phyloP scores from a whole-genome alignment of 2,797 vertebrate genomes.

The Coendou prehensilis region DNA sequence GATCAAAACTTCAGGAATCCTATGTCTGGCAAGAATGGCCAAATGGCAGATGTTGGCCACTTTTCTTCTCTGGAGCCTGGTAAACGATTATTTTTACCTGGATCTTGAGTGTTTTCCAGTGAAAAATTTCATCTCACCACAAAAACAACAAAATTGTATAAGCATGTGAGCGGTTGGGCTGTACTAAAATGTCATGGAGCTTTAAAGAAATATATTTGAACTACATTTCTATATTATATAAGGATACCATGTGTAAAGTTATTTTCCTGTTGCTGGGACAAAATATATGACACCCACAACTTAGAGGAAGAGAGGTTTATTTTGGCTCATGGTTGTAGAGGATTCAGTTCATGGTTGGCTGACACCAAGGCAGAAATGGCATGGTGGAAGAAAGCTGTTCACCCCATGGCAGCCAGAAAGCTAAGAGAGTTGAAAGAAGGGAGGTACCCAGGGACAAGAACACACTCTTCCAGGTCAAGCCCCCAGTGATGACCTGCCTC shows the following conservation, averaged over 20 bases:
- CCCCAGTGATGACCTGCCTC: not conserved
- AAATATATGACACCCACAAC: too few relatives aligned
- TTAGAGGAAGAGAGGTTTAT: not conserved
- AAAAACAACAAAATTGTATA: not conserved
- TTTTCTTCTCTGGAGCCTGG: slow-evolving; percentile 89
- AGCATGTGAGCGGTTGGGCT: not conserved
- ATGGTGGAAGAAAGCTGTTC: not conserved
- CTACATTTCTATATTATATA: not conserved
- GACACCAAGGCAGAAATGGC: not conserved
- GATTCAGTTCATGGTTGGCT: not conserved
- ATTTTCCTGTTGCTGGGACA: too few relatives aligned
- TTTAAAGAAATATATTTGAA: slow-evolving; percentile 22
- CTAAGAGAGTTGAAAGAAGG: not conserved
- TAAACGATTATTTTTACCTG: slow-evolving; percentile 83
- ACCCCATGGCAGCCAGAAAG: not conserved
- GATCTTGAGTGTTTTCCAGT: not conserved
- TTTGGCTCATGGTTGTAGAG: not conserved
- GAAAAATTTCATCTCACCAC: not conserved
- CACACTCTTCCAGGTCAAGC: not conserved
- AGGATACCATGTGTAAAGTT: not conserved
- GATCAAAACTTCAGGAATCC: slow-evolving; percentile 72
- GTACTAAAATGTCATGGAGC: not conserved
- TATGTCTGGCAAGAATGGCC: slow-evolving; percentile 80
- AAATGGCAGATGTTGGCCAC: slow-evolving; percentile 85
- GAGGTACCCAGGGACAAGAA: not conserved